Conservation (phyloP, 2,113 vertebrate species). For the Edolisoma coerulescens region DNA sequence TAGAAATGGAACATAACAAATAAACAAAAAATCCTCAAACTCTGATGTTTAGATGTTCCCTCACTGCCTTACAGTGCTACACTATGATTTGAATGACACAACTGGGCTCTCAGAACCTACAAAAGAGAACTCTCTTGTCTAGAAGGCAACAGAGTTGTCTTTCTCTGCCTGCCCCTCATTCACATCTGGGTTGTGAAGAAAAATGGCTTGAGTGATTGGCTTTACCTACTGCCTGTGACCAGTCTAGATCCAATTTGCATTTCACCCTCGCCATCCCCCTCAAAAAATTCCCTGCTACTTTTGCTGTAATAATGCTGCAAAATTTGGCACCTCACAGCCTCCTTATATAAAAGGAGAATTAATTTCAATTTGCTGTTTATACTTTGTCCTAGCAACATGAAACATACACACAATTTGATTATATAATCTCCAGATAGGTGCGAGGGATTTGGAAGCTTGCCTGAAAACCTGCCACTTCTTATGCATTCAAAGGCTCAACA, state of each 20-base stretch:
- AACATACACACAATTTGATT: slow-evolving; percentile 9
- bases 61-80: not conserved
- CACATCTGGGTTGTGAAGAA: not conserved
- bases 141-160: not conserved
- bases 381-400: slow-evolving; percentile 22
- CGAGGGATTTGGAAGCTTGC: slow-evolving; percentile 9
- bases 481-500: not conserved
- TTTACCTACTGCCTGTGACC: not conserved
- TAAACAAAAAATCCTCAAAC: not conserved
- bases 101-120: not conserved
- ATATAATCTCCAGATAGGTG: slow-evolving; percentile 15
- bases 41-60: not conserved
- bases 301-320: not conserved
- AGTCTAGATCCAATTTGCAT: not conserved
- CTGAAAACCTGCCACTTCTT: slow-evolving; percentile 7
- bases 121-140: not conserved
- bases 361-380: slow-evolving; percentile 19
- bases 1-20: not conserved
- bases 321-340: not conserved
- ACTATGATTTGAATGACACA: not conserved
- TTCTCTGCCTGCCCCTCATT: not conserved
- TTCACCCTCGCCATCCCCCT: not conserved
- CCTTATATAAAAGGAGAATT: not conserved
- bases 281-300: not conserved
- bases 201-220: not conserved